Percentiles rank a stretch among this genome's conserved stretches.
Evolutionary conservation across 2,888 invertebrate species (phyloP).

Genomic region (Spilarctia lutea): DNA sequence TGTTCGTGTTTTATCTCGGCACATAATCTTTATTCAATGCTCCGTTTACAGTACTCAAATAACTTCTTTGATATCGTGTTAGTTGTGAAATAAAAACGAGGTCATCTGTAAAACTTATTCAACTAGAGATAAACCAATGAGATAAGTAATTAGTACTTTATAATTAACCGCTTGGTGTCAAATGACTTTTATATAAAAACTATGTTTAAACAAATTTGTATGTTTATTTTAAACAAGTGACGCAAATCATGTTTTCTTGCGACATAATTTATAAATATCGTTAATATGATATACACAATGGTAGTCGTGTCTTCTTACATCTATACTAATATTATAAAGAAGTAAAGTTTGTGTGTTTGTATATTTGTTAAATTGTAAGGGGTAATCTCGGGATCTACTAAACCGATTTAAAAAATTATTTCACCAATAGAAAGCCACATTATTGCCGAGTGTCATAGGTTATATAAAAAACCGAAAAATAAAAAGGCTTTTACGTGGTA

Average conservation of each 20-base stretch:
- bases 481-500: too few relatives aligned
- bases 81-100: slow-evolving; percentile 51
- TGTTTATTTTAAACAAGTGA: slow-evolving; percentile 31
- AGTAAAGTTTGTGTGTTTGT: too few relatives aligned
- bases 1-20: slow-evolving; percentile 14
- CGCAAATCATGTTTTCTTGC: slow-evolving; percentile 25
- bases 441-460: too few relatives aligned
- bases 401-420: too few relatives aligned
- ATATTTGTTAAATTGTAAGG: too few relatives aligned
- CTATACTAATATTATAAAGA: too few relatives aligned
- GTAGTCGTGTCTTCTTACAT: background rate
- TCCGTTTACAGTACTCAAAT: slow-evolving; percentile 24
- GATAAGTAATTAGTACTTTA: slow-evolving; percentile 51
- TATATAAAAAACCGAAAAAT: too few relatives aligned
- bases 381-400: too few relatives aligned
- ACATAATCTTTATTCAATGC: slow-evolving; percentile 21
- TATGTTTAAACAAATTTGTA: slow-evolving; percentile 38
- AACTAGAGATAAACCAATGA: slow-evolving; percentile 49
- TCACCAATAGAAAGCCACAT: too few relatives aligned
- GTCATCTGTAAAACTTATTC: slow-evolving; percentile 38
- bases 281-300: background rate
- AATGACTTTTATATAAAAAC: slow-evolving; percentile 42
- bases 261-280: background rate
- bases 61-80: slow-evolving; percentile 29
- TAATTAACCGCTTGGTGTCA: slow-evolving; percentile 48